Conservation (phyloP, 2,797 vertebrate species). For the Carcharodon carcharias region DNA sequence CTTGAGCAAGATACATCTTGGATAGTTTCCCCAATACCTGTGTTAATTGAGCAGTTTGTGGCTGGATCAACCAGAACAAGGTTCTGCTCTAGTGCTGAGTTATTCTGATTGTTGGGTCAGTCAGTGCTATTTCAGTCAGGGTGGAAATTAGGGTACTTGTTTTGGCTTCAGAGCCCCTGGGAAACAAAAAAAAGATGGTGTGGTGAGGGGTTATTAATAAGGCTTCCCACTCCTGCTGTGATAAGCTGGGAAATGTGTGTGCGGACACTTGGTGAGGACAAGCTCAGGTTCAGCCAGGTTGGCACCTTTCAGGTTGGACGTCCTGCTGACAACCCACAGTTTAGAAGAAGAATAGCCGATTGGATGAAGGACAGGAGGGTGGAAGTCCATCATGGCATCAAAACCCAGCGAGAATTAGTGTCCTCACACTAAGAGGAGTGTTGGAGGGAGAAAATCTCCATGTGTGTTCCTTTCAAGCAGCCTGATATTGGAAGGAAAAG, state of each 20-base stretch:
- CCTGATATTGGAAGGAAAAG: not conserved
- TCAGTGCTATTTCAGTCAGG: not conserved
- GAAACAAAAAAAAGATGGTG: not conserved
- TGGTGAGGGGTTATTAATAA: not conserved
- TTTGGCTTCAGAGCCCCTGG: not conserved
- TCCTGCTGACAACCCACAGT: too few species aligned
- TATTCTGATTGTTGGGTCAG: not conserved
- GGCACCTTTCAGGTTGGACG: not conserved
- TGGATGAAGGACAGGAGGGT: not conserved
- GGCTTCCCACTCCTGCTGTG: not conserved
- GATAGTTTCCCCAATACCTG: not conserved
- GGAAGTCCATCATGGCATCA: not conserved
- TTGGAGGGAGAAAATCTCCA: not conserved
- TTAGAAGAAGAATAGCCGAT: not conserved
- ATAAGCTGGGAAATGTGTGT: not conserved
- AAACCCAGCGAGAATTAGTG: not conserved
- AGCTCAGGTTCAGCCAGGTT: not conserved
- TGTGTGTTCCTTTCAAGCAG: not conserved
- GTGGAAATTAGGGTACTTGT: not conserved
- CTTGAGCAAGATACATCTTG: not conserved
- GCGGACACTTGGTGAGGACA: not conserved
- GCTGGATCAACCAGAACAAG: not conserved
- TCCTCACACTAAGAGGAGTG: not conserved
- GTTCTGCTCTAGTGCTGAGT: not conserved
- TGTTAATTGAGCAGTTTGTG: not conserved